Conservation (phyloP, 2,888 invertebrate species). For the Spodoptera exigua region DNA sequence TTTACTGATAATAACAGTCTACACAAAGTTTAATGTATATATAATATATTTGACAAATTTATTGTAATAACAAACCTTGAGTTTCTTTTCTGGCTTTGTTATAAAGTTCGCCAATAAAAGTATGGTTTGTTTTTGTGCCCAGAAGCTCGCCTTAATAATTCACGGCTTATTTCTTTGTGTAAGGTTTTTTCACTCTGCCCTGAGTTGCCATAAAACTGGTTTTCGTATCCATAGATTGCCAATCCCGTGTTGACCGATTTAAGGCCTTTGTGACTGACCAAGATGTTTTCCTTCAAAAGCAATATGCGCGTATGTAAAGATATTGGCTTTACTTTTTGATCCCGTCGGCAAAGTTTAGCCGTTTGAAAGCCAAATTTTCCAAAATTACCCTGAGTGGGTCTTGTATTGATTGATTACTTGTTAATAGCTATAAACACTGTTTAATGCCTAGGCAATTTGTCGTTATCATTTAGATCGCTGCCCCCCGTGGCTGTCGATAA, state of each 20-base stretch:
- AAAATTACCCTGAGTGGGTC: constrained; percentile 9
- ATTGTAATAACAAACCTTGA: too few species aligned
- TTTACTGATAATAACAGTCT: too few species aligned
- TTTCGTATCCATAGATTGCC: constrained; percentile 10
- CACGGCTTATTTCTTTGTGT: not conserved
- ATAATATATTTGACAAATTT: too few species aligned
- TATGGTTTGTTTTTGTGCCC: not conserved
- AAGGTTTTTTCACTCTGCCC: constrained; percentile 8
- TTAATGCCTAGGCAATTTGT: too few species aligned
- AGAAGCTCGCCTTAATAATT: constrained; percentile 3
- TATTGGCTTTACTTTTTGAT: constrained; percentile 20
- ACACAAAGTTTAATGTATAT: too few species aligned
- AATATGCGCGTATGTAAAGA: constrained; percentile 25
- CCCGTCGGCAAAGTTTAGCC: constrained; percentile 25
- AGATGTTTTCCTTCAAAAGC: constrained; percentile 32
- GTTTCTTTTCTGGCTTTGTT: too few species aligned
- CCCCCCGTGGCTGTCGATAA: too few species aligned
- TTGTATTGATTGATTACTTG: not conserved
- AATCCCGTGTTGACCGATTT: constrained; percentile 16
- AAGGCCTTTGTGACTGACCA: constrained; percentile 22
- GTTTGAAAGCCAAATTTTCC: constrained; percentile 26
- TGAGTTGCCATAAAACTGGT: constrained; percentile 23
- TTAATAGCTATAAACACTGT: not conserved
- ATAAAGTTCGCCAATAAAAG: not conserved
- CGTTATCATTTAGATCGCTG: too few species aligned